Conservation (phyloP, 2,797 vertebrate species). For the Melanotaenia nigrans region DNA sequence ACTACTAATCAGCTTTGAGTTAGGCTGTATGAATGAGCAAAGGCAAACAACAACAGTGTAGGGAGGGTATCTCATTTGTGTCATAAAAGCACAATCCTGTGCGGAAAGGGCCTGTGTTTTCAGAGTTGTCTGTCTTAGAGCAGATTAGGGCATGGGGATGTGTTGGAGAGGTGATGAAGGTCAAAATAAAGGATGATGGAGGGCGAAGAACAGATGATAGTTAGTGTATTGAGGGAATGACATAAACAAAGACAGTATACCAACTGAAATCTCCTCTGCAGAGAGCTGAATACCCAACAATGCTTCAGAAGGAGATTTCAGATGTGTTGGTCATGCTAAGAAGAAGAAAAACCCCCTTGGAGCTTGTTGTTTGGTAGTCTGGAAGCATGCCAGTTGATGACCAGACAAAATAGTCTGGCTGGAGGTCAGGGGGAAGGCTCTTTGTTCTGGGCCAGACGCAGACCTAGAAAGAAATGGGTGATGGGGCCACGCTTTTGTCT, state of each 20-base stretch:
- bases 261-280: constrained; percentile 4
- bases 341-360: constrained; percentile 16
- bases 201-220: not conserved
- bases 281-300: constrained; percentile 32
- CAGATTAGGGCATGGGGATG: not conserved
- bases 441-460: constrained; percentile 75
- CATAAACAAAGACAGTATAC: constrained; percentile 23
- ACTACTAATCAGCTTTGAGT: not conserved
- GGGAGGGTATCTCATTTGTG: not conserved
- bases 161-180: not conserved
- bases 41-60: not conserved
- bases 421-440: constrained; percentile 31
- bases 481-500: constrained; percentile 69
- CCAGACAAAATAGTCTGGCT: constrained; percentile 36
- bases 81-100: not conserved
- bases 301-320: constrained; percentile 47
- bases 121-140: constrained; percentile 1
- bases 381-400: constrained; percentile 57
- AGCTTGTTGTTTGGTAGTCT: constrained; percentile 35
- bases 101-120: not conserved
- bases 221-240: constrained; percentile 8
- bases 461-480: constrained; percentile 41
- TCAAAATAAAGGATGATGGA: not conserved
- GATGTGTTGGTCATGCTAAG: constrained; percentile 58
- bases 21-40: not conserved